Conservation (phyloP, 2,888 invertebrate genomes). For the Pachymerium ferrugineum region DNA sequence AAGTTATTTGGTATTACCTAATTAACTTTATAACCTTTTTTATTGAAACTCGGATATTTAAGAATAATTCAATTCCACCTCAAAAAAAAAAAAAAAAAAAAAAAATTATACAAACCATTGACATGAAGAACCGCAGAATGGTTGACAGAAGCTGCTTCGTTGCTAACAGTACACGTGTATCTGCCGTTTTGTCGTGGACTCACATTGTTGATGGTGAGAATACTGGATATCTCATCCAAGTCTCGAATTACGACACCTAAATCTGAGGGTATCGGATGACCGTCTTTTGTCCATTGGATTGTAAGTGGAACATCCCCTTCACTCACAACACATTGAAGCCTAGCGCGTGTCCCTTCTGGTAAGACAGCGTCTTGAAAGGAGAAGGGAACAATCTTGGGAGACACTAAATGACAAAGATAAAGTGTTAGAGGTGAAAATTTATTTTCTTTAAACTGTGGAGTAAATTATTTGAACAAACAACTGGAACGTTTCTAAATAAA, state of each 20-base stretch:
- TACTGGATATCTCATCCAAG: constrained; percentile 36
- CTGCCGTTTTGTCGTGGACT: constrained; percentile 35
- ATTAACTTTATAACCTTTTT: too few relatives aligned
- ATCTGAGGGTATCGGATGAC: constrained; percentile 29
- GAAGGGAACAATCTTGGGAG: constrained; percentile 35
- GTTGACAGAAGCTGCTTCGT: constrained; percentile 32
- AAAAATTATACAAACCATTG: constrained; percentile 32
- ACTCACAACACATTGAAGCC: constrained; percentile 35
- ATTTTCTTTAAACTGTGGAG: not conserved
- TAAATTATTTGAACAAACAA: not conserved
- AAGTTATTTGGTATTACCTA: too few relatives aligned
- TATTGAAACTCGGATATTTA: too few relatives aligned
- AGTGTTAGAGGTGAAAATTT: not conserved
- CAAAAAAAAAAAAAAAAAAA: constrained; percentile 35
- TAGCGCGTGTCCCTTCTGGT: constrained; percentile 34
- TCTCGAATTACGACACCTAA: constrained; percentile 34
- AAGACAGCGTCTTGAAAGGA: constrained; percentile 35
- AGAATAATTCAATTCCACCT: constrained; percentile 70
- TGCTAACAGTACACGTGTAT: constrained; percentile 35
- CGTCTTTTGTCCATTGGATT: constrained; percentile 35
- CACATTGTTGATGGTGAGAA: constrained; percentile 34
- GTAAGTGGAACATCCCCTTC: constrained; percentile 36
- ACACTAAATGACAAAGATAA: constrained; percentile 29
- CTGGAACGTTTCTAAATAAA: constrained; percentile 8
- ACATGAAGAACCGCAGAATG: constrained; percentile 35